A percentile compares a stretch with the other conserved stretches of the same genome.
Evolutionary conservation across 1,140 invertebrate genomes (phyloP).

Genomic region (Tachypleus tridentatus): DNA sequence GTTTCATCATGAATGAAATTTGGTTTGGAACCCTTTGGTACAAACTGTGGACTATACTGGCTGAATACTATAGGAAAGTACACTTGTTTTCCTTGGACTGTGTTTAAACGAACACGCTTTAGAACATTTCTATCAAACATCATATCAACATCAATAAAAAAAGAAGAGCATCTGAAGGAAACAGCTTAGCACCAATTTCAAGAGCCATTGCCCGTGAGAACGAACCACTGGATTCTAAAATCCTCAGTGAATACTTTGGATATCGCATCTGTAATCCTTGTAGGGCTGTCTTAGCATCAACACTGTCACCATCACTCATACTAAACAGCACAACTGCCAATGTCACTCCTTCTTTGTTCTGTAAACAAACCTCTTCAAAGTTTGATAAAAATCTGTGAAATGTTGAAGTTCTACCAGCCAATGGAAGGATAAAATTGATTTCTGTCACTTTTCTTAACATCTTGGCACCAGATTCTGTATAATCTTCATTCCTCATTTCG

Average conservation of each 20-base stretch:
- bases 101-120: constrained; percentile 60
- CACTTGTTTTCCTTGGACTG: constrained; percentile 56
- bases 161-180: constrained; percentile 44
- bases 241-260: constrained; percentile 26
- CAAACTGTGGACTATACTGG: constrained; percentile 65
- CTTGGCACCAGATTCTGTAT: not conserved
- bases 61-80: constrained; percentile 98
- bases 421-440: constrained; percentile 65
- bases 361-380: constrained; percentile 61
- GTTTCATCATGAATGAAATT: constrained; percentile 43
- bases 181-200: constrained; percentile 46
- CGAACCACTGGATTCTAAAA: constrained; percentile 44
- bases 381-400: constrained; percentile 76
- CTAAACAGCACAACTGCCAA: constrained; percentile 67
- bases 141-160: constrained; percentile 88
- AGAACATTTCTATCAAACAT: constrained; percentile 55
- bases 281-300: constrained; percentile 26
- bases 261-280: constrained; percentile 24
- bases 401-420: constrained; percentile 62
- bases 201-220: constrained; percentile 71
- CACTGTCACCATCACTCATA: constrained; percentile 27
- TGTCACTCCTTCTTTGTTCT: constrained; percentile 50
- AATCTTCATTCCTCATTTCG: not conserved
- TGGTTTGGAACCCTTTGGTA: constrained; percentile 27
- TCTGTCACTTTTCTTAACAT: not conserved